A percentile compares a stretch with the other conserved stretches of the same genome.
phyloP scores from a whole-genome alignment of 2,888 invertebrate species.

The Calameuta pallipes region DNA sequence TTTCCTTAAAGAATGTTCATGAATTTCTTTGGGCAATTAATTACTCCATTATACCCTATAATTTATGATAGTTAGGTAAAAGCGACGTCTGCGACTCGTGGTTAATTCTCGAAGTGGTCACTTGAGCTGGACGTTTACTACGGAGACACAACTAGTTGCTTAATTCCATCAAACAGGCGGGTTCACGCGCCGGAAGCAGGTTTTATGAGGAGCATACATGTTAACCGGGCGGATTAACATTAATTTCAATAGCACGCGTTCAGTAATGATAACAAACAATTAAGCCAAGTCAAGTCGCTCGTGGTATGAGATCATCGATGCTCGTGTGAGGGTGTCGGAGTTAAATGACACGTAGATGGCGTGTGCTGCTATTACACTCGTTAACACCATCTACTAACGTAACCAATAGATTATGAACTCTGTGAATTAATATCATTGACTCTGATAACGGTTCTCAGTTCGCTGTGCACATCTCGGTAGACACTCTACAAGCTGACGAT shows the following conservation, averaged over 20 bases:
- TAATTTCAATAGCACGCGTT: constrained; percentile 66
- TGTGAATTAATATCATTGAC: constrained; percentile 62
- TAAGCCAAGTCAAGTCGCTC: constrained; percentile 57
- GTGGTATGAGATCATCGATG: constrained; percentile 64
- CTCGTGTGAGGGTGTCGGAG: constrained; percentile 59
- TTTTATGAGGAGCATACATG: constrained; percentile 52
- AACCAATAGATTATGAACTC: constrained; percentile 64
- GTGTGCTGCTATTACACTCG: constrained; percentile 61
- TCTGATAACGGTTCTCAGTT: constrained; percentile 46
- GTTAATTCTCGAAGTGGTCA: background rate
- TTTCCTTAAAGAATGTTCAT: background rate
- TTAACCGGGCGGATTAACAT: constrained; percentile 62
- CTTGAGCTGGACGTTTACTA: background rate
- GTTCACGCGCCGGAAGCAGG: constrained; percentile 60
- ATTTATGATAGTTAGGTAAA: background rate
- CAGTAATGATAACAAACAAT: constrained; percentile 66
- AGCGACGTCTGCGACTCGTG: background rate
- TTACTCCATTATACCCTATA: background rate
- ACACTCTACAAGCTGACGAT: background rate
- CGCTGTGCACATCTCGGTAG: background rate
- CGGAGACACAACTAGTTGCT: constrained; percentile 47
- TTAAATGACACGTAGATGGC: constrained; percentile 64
- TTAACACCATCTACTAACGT: constrained; percentile 59
- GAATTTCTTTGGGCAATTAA: background rate
- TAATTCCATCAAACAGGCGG: constrained; percentile 57